These are phyloP conservation scores for Zingel zingel DNA, from an alignment of 2,113 vertebrate species.

Conservation along the genomic window DNA sequence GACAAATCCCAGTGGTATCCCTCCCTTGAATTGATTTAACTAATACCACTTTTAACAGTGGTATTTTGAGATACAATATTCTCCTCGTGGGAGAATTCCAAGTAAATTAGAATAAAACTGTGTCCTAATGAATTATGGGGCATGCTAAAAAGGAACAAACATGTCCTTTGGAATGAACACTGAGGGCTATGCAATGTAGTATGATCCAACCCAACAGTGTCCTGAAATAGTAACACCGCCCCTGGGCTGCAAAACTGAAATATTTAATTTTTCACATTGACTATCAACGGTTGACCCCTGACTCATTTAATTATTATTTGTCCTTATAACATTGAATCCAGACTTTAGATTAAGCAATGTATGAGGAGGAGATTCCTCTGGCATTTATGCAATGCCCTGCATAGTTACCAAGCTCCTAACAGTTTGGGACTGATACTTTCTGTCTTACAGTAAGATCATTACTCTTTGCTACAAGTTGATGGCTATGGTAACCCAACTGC, in stretches of 20 bases:
- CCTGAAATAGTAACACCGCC: constrained; percentile 38
- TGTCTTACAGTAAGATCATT: not conserved
- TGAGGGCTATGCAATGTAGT: constrained; percentile 27
- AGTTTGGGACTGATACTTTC: constrained; percentile 1
- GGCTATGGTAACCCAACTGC: not conserved
- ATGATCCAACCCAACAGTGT: constrained; percentile 49
- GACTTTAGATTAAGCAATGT: constrained; percentile 14
- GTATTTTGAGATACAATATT: constrained; percentile 6
- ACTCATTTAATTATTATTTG: constrained; percentile 16
- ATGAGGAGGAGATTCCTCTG: constrained; percentile 25
- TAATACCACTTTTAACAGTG: constrained; percentile 20
- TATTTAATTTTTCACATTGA: constrained; percentile 29
- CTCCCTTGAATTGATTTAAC: constrained; percentile 11
- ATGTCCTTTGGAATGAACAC: constrained; percentile 39
- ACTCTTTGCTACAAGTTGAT: not conserved
- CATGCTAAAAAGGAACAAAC: constrained; percentile 27
- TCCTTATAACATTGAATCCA: constrained; percentile 13
- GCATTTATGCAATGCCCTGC: constrained; percentile 25
- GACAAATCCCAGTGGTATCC: not conserved
- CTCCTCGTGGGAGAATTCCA: constrained; percentile 14
- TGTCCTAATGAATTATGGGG: constrained; percentile 25
- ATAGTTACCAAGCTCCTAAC: constrained; percentile 12
- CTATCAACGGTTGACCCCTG: constrained; percentile 17
- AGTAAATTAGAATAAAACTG: constrained; percentile 32
- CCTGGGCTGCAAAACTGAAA: constrained; percentile 34